These are phyloP conservation scores for Drosophila gunungcola DNA, from an alignment of 1,140 invertebrate genomes.

Conservation along the genomic window DNA sequence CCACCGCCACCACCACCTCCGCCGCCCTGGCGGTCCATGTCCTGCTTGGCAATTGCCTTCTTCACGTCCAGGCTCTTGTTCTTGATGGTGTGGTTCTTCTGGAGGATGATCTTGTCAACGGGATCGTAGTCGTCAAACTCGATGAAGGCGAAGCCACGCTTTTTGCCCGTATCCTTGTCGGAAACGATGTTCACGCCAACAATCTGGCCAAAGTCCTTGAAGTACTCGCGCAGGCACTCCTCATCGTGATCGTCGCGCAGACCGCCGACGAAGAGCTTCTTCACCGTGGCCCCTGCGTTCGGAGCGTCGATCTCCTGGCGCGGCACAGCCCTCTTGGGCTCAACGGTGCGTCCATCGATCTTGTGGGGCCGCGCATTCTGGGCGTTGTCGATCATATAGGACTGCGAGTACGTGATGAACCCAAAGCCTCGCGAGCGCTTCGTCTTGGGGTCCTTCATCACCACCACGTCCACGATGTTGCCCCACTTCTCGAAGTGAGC, in stretches of 20 bases:
- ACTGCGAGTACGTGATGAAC: constrained; percentile 97
- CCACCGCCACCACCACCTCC: constrained; percentile 69
- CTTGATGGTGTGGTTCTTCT: constrained; percentile 90
- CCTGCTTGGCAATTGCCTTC: constrained; percentile 90
- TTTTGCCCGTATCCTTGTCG: constrained; percentile 96
- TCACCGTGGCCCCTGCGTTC: constrained; percentile 96
- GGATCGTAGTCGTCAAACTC: constrained; percentile 98
- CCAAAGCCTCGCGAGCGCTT: constrained; percentile 97
- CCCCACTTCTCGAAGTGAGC: constrained; percentile 99
- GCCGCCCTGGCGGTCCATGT: constrained; percentile 87
- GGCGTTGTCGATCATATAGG: constrained; percentile 97
- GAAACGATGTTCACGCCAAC: constrained; percentile 95
- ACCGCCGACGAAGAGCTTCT: constrained; percentile 97
- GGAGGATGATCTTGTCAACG: constrained; percentile 96
- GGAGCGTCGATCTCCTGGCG: constrained; percentile 95
- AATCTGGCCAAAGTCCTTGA: constrained; percentile 93
- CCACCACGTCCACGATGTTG: constrained; percentile 98
- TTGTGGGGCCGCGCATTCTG: constrained; percentile 93
- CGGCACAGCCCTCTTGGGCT: constrained; percentile 98
- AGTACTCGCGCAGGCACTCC: constrained; percentile 94
- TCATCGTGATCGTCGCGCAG: constrained; percentile 96
- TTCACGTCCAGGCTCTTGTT: constrained; percentile 92
- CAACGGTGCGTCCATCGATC: constrained; percentile 93
- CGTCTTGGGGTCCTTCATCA: constrained; percentile 99
- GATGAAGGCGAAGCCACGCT: constrained; percentile 97